Evolutionary conservation across 2,888 invertebrate genomes (phyloP), one percentile per base, ranked within the genome.

Genomic region (Peribatodes rhomboidaria): DNA sequence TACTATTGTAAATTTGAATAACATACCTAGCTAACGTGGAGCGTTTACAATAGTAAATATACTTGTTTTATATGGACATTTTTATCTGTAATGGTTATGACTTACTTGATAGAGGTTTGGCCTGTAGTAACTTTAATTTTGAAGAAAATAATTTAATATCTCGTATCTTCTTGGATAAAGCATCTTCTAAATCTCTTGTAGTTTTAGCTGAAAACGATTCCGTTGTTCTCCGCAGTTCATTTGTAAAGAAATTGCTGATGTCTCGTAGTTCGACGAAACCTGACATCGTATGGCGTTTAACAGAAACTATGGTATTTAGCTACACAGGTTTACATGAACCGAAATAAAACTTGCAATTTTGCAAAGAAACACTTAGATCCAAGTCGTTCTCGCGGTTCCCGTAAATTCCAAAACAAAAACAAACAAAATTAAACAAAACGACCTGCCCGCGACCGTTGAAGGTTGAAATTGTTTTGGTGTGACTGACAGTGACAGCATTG

Each of bases 41-140:
- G n/a, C n/a, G n/a, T n/a, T n/a, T 27, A 27, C 27, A 27, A 27
- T 27, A 4, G 27, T n/a, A n/a, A n/a, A n/a, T 27, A 27, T 6
- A 4, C 27, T 27, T 27, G 27, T 4, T 6, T 4, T 27, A 6
- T 27, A 27, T 27, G 27, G 27, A 27, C 2, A 27, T 4, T 27
- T 27, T n/a, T n/a, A n/a, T 2, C n/a, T 2, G 2, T 3, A n/a
- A 3, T 37, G 13, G 0, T 41, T n/a, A n/a, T 13, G 52, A 84
- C 85, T 84, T 73, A 91, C 92, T 69, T 16, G 87, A 75, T 46
- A 81, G 13, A 39, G 82, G 68, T 69, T 86, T 88, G 0, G 88
- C 92, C 35, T 80, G 81, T 49, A 92, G 73, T 20, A 92, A 74
- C 52, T 84, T 85, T 10, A 89, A 69, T 81, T 92, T 92, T 0